These are phyloP conservation scores for Polypedilum pembai DNA, from an alignment of 1,140 invertebrate genomes.

Conservation along the genomic window DNA sequence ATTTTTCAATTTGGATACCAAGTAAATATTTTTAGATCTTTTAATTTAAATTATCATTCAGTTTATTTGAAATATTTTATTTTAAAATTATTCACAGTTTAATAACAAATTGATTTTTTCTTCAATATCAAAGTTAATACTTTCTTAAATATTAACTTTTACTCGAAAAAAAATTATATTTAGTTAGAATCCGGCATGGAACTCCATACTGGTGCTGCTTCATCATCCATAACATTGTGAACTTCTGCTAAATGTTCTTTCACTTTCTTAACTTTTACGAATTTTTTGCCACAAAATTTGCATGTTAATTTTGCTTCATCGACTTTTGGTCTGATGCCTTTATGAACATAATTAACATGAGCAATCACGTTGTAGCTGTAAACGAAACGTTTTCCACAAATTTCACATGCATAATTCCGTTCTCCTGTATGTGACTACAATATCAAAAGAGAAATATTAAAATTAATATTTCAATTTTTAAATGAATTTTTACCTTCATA, in stretches of 20 bases:
- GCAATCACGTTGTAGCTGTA: constrained; percentile 4
- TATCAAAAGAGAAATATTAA: too few species aligned
- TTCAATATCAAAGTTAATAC: too few species aligned
- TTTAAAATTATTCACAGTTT: too few species aligned
- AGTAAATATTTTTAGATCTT: too few species aligned
- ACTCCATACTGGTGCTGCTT: background rate
- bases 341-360: background rate
- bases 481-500: background rate
- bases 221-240: background rate
- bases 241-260: constrained; percentile 5
- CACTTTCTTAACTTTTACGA: background rate
- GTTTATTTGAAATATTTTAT: too few species aligned
- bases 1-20: too few species aligned
- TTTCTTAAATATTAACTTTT: too few species aligned
- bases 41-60: too few species aligned
- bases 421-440: background rate
- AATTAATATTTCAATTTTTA: too few species aligned
- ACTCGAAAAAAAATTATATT: too few species aligned
- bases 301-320: background rate
- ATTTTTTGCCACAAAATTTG: background rate
- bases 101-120: too few species aligned
- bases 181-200: too few species aligned
- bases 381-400: constrained; percentile 52
- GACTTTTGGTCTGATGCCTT: background rate
- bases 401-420: constrained; percentile 63